A percentile compares a stretch with the other conserved stretches of the same genome.
Conservation (phyloP, 2,888 invertebrate species). For the Trissolcus japonicus region DNA sequence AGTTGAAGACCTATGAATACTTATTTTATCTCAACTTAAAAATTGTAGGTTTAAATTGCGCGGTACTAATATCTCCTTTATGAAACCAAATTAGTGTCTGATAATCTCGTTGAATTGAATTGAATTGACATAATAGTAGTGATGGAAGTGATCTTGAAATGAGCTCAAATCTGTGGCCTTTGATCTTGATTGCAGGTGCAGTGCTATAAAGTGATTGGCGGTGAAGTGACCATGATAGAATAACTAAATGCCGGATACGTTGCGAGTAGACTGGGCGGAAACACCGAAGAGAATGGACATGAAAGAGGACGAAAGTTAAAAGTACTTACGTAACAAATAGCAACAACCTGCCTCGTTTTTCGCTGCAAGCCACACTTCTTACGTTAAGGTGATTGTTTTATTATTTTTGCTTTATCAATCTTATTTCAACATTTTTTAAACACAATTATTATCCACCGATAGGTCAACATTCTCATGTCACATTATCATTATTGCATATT, state of each 20-base stretch:
- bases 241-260: slow-evolving; percentile 53
- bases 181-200: slow-evolving; percentile 59
- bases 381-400: slow-evolving; percentile 46
- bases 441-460: no score
- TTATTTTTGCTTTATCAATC: no score
- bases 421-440: no score
- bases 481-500: no score
- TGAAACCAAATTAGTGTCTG: no score
- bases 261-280: slow-evolving; percentile 54
- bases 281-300: slow-evolving; percentile 61
- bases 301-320: slow-evolving; percentile 68
- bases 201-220: slow-evolving; percentile 42
- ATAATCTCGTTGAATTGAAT: no score
- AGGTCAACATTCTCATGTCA: no score
- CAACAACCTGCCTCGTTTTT: slow-evolving; percentile 72
- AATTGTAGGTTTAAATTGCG: no score
- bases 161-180: slow-evolving; percentile 16
- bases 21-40: no score
- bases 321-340: slow-evolving; percentile 67
- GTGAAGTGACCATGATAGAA: slow-evolving; percentile 57
- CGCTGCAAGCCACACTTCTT: slow-evolving; percentile 72
- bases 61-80: no score
- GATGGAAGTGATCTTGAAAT: slow-evolving; percentile 15
- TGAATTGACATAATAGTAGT: slow-evolving; percentile 2
- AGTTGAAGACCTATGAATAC: no score